Percentiles rank a stretch among this genome's conserved stretches.
phyloP scores from a whole-genome alignment of 2,113 vertebrate genomes.

The Pandion haliaetus region DNA sequence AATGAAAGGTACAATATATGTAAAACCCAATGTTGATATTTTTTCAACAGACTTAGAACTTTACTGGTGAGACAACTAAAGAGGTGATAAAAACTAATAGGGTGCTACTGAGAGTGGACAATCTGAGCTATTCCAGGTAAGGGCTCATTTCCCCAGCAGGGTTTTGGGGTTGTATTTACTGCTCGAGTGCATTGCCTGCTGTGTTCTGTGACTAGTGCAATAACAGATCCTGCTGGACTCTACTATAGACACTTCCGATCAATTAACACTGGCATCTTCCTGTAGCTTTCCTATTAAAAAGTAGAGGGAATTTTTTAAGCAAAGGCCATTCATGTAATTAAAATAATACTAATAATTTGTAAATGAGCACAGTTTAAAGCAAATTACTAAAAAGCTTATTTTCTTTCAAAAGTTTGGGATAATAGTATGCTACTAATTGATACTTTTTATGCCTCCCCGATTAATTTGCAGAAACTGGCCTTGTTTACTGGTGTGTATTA shows the following conservation, averaged over 20 bases:
- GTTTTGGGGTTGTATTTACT: background rate
- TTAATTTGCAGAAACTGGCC: background rate
- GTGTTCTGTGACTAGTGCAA: background rate
- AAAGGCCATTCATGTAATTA: constrained; percentile 31
- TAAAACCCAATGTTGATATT: background rate
- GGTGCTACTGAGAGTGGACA: background rate
- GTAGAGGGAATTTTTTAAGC: background rate
- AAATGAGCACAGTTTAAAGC: background rate
- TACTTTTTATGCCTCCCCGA: background rate
- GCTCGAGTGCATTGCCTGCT: background rate
- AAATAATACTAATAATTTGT: constrained; percentile 39
- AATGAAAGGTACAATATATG: background rate
- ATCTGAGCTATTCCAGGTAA: background rate
- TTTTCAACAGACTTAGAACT: background rate
- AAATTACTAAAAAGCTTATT: constrained; percentile 8
- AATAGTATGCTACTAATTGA: constrained; percentile 35
- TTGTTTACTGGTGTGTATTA: background rate
- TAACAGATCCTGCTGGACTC: constrained; percentile 14
- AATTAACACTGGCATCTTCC: background rate
- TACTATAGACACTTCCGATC: background rate
- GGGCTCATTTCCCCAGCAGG: background rate
- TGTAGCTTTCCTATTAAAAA: constrained; percentile 23
- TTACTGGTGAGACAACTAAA: background rate
- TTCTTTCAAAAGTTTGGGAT: constrained; percentile 7
- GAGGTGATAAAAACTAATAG: background rate